phyloP scores from a whole-genome alignment of 2,797 vertebrate genomes.

The Lemur catta region DNA sequence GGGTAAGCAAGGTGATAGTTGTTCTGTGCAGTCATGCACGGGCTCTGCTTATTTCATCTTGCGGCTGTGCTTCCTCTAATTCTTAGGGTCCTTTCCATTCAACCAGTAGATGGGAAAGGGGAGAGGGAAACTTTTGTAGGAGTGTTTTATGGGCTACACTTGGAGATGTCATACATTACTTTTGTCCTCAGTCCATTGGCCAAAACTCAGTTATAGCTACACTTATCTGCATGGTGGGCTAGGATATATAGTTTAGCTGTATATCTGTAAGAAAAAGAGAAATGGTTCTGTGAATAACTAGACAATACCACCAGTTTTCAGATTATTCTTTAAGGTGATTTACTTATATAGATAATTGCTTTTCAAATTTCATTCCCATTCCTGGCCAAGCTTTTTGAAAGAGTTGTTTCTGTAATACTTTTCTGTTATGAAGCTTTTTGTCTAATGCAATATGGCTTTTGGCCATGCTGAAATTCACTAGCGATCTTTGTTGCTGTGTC shows the following conservation, averaged over 20 bases:
- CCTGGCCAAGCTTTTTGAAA: background rate
- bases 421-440: background rate
- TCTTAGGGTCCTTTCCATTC: background rate
- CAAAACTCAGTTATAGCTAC: background rate
- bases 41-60: background rate
- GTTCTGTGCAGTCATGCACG: background rate
- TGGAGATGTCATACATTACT: background rate
- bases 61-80: background rate
- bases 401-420: background rate
- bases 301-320: background rate
- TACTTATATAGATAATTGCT: background rate
- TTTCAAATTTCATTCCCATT: conserved; percentile 18
- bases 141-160: background rate
- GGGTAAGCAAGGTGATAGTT: background rate
- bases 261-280: background rate
- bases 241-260: background rate
- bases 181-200: background rate
- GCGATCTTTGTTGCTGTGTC: background rate
- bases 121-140: background rate
- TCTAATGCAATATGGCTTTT: conserved; percentile 5
- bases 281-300: background rate
- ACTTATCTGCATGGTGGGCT: background rate
- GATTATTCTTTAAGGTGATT: background rate
- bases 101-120: background rate
- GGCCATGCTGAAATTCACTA: conserved; percentile 4